Conservation (phyloP, 1,140 invertebrate genomes). For the Platorchestia sp. region DNA sequence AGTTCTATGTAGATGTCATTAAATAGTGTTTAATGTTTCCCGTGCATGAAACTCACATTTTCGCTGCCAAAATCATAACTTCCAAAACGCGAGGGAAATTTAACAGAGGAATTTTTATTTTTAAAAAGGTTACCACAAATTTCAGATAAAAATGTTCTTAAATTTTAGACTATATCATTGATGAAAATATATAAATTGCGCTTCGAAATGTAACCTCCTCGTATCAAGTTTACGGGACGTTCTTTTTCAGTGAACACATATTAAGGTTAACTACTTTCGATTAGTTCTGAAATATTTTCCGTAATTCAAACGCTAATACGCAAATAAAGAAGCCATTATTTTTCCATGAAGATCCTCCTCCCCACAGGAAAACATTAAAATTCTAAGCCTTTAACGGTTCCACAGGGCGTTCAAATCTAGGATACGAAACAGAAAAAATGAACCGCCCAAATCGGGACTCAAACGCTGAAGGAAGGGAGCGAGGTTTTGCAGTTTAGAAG, state of each 20-base stretch:
- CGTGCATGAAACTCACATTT: neutral
- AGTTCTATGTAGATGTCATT: neutral
- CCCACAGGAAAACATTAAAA: neutral
- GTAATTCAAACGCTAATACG: neutral
- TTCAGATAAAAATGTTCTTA: neutral
- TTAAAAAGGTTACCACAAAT: neutral
- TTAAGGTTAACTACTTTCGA: neutral
- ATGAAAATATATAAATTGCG: neutral
- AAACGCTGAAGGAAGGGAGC: neutral
- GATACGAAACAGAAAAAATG: neutral
- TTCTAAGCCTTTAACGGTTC: neutral
- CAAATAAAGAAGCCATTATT: neutral
- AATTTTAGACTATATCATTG: neutral
- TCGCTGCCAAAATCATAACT: neutral
- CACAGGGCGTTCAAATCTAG: neutral
- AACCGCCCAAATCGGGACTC: neutral
- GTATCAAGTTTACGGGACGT: neutral
- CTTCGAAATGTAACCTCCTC: neutral
- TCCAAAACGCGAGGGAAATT: neutral
- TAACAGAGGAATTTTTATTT: neutral
- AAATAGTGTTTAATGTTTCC: neutral
- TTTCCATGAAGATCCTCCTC: neutral
- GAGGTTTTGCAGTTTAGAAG: neutral
- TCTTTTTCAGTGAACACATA: neutral
- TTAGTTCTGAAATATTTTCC: neutral